These are phyloP conservation scores for Eupeodes luniger DNA, from an alignment of 2,888 invertebrate species.

Conservation along the genomic window DNA sequence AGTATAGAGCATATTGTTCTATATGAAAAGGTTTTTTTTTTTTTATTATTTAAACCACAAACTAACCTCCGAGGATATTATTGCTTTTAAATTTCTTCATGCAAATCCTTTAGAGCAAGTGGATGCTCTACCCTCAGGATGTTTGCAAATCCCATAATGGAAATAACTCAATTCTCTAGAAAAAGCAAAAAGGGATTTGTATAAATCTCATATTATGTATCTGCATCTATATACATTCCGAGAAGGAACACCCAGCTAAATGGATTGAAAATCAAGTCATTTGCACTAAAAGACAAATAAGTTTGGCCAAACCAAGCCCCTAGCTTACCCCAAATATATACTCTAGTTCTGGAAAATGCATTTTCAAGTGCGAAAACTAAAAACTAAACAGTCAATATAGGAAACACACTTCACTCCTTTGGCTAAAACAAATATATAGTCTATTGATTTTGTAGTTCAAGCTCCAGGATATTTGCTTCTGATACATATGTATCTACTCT, in stretches of 20 bases:
- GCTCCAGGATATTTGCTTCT: slow-evolving; percentile 58
- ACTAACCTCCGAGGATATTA: slow-evolving; percentile 35
- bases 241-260: slow-evolving; percentile 38
- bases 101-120: slow-evolving; percentile 61
- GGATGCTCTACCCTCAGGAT: slow-evolving; percentile 58
- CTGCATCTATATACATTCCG: slow-evolving; percentile 7
- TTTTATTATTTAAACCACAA: slow-evolving; percentile 2
- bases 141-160: slow-evolving; percentile 64
- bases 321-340: neutral
- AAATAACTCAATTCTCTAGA: slow-evolving; percentile 58
- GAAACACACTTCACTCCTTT: slow-evolving; percentile 15
- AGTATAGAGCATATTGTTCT: slow-evolving; percentile 28
- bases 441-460: slow-evolving; percentile 64
- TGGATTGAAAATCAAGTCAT: slow-evolving; percentile 71
- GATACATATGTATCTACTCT: slow-evolving; percentile 19
- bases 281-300: slow-evolving; percentile 66
- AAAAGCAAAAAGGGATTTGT: slow-evolving; percentile 33
- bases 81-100: slow-evolving; percentile 69
- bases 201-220: slow-evolving; percentile 21
- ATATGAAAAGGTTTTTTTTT: slow-evolving; percentile 27
- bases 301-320: slow-evolving; percentile 40
- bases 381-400: slow-evolving; percentile 64
- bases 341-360: slow-evolving; percentile 4
- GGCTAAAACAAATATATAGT: slow-evolving; percentile 47
- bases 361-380: slow-evolving; percentile 62